Evolutionary conservation across 2,888 invertebrate species (phyloP).

Genomic region (Helicoverpa assulta): DNA sequence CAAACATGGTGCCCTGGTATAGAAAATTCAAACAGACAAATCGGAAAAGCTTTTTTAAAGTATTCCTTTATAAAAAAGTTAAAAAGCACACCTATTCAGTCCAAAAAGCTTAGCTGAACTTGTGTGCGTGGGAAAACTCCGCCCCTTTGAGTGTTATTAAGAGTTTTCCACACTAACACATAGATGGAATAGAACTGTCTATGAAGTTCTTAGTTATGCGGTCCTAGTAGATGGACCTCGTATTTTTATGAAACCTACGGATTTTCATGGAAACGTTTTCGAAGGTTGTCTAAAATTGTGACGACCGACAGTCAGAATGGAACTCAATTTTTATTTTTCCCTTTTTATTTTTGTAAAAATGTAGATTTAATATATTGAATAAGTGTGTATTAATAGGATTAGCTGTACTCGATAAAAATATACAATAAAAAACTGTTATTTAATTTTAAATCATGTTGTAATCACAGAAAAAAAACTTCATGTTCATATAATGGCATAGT

Average conservation of each 20-base stretch:
- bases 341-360: no score
- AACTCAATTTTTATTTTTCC: no score
- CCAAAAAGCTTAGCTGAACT: conserved; percentile 32
- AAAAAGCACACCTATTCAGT: conserved; percentile 70
- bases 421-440: no score
- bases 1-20: conserved; percentile 77
- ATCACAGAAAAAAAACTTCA: no score
- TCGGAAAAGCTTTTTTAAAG: conserved; percentile 87
- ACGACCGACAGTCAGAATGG: no score
- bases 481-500: no score
- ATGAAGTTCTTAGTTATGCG: conserved; percentile 60
- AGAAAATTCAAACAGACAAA: conserved; percentile 88
- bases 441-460: no score
- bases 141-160: conserved; percentile 54
- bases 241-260: conserved; percentile 76
- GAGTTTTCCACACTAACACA: conserved; percentile 55
- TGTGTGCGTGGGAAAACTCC: conserved; percentile 64
- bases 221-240: conserved; percentile 75
- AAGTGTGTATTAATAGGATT: no score
- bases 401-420: no score
- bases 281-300: neutral
- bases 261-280: conserved; percentile 4
- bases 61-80: conserved; percentile 73
- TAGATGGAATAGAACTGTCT: conserved; percentile 39
- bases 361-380: no score